Percentiles rank a stretch among this genome's conserved stretches.
Evolutionary conservation across 2,113 vertebrate genomes (phyloP).

Genomic region (Ptyas mucosa): DNA sequence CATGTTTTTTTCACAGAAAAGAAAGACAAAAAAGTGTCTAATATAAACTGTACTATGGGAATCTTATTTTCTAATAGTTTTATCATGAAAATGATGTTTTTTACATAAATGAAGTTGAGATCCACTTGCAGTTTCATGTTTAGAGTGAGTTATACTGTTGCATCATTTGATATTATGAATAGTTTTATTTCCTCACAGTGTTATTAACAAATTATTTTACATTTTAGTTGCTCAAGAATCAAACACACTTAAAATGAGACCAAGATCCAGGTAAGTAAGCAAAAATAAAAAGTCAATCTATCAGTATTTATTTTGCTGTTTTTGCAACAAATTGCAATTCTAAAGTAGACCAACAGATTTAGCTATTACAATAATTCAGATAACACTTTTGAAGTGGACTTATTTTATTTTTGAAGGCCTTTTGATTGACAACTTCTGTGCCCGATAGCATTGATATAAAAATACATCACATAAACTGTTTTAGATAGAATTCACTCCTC

Average conservation of each 20-base stretch:
- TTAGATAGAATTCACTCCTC: neutral
- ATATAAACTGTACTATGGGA: neutral
- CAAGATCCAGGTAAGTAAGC: conserved; percentile 72
- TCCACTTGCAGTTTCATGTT: neutral
- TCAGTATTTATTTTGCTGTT: neutral
- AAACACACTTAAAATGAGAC: conserved; percentile 71
- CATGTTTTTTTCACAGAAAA: neutral
- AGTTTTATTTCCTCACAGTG: neutral
- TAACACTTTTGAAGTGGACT: neutral
- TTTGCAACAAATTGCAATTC: neutral
- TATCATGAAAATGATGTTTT: neutral
- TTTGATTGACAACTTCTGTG: neutral
- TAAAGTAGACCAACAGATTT: neutral
- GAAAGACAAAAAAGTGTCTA: neutral
- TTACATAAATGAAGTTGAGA: neutral
- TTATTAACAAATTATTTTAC: conserved; percentile 55
- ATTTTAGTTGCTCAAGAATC: conserved; percentile 74
- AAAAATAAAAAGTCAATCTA: neutral
- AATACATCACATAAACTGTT: neutral
- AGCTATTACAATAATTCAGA: neutral
- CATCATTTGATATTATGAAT: neutral
- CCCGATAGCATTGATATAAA: neutral
- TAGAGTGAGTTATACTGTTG: neutral
- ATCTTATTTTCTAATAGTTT: neutral
- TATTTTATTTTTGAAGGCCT: neutral